These are phyloP conservation scores for Melanophora roralis DNA, from an alignment of 2,888 invertebrate species.

Conservation along the genomic window DNA sequence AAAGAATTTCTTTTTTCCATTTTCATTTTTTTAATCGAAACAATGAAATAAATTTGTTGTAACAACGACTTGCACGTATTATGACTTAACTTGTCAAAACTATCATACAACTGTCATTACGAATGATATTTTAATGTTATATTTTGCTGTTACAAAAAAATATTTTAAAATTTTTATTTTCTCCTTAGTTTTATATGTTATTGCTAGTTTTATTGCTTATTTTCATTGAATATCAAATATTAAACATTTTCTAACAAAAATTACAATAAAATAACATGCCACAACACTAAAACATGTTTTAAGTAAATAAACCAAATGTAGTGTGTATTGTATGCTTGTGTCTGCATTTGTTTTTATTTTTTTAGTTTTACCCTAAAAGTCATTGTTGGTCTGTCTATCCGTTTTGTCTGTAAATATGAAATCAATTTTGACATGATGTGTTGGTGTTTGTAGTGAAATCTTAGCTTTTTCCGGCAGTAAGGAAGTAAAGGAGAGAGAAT, in stretches of 20 bases:
- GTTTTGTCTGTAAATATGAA: not conserved
- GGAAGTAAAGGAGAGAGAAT: not conserved
- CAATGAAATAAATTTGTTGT: not conserved
- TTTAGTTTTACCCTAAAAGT: constrained; percentile 3
- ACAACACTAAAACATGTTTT: constrained; percentile 4
- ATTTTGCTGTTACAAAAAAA: not conserved
- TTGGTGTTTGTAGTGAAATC: constrained; percentile 23
- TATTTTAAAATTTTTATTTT: not conserved
- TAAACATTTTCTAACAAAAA: constrained; percentile 41
- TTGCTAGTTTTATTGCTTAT: not conserved
- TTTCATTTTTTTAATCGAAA: not conserved
- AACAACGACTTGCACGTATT: constrained; percentile 31
- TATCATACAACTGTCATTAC: constrained; percentile 49
- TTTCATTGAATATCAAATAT: not conserved
- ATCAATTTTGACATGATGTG: constrained; percentile 43
- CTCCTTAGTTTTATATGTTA: not conserved
- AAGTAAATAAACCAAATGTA: not conserved
- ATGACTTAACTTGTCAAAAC: constrained; percentile 59
- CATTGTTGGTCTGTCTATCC: constrained; percentile 6
- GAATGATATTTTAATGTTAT: constrained; percentile 51
- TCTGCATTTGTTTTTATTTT: not conserved
- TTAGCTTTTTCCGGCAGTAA: not conserved
- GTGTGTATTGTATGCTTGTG: constrained; percentile 4
- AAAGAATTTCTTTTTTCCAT: not conserved
- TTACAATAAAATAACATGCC: constrained; percentile 8